Conservation (phyloP, 2,113 vertebrate species). For the Etheostoma spectabile region DNA sequence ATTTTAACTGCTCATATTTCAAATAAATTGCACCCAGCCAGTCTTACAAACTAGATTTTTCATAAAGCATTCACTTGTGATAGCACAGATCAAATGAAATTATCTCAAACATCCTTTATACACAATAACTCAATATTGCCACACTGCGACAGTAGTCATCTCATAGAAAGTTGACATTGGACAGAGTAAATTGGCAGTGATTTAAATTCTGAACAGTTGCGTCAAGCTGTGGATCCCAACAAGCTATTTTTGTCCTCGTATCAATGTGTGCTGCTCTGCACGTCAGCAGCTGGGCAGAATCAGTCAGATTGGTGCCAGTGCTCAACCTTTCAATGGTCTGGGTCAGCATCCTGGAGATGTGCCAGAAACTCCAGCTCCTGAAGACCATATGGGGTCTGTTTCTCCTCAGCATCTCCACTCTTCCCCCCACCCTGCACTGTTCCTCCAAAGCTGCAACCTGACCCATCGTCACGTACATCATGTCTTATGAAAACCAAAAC, state of each 20-base stretch:
- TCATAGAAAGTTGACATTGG: slow-evolving; percentile 31
- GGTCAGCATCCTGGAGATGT: slow-evolving; percentile 67
- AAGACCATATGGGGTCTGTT: slow-evolving; percentile 70
- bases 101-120: neutral
- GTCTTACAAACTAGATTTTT: neutral
- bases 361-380: slow-evolving; percentile 63
- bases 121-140: slow-evolving; percentile 2
- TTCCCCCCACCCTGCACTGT: neutral
- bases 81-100: neutral
- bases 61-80: slow-evolving; percentile 4
- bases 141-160: slow-evolving; percentile 1
- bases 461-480: slow-evolving; percentile 33
- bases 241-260: slow-evolving; percentile 75
- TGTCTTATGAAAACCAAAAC: slow-evolving; percentile 28
- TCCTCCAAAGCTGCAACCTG: slow-evolving; percentile 40
- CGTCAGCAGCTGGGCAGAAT: slow-evolving; percentile 74
- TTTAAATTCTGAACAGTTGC: slow-evolving; percentile 54
- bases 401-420: slow-evolving; percentile 13
- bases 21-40: neutral
- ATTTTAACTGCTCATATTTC: slow-evolving; percentile 14
- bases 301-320: slow-evolving; percentile 65
- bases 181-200: slow-evolving; percentile 26
- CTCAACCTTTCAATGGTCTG: slow-evolving; percentile 56
- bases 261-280: slow-evolving; percentile 62
- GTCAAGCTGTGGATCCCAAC: slow-evolving; percentile 57